Conservation (phyloP, 2,113 vertebrate species). For the Indicator indicator region DNA sequence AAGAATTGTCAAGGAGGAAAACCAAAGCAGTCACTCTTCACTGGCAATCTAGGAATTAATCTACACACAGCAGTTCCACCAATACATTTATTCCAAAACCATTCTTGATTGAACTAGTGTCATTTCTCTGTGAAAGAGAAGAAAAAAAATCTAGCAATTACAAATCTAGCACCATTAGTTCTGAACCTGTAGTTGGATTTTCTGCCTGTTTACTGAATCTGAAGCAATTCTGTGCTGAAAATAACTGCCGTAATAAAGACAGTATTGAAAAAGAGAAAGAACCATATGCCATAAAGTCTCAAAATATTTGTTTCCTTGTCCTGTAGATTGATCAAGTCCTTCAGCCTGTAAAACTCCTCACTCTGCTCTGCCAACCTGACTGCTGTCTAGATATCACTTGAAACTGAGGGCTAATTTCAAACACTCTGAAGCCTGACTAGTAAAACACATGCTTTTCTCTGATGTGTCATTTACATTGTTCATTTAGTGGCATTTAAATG, state of each 20-base stretch:
- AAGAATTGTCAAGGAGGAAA: neutral
- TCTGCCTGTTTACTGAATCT: neutral
- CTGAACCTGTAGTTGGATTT: neutral
- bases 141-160: neutral
- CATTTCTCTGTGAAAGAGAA: neutral
- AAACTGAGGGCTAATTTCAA: constrained; percentile 8
- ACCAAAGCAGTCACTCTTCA: neutral
- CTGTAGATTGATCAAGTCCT: neutral
- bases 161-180: neutral
- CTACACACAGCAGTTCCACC: neutral
- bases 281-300: neutral
- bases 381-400: neutral
- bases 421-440: neutral
- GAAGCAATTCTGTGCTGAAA: neutral
- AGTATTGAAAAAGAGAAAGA: neutral
- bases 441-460: neutral
- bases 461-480: neutral
- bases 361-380: neutral
- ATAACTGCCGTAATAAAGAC: neutral
- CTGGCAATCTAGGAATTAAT: neutral
- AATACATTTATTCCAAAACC: neutral
- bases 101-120: neutral
- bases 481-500: neutral
- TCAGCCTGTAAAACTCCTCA: neutral
- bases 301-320: neutral